These are phyloP conservation scores for Cephonodes hylas DNA, from an alignment of 2,888 invertebrate genomes.

Conservation along the genomic window DNA sequence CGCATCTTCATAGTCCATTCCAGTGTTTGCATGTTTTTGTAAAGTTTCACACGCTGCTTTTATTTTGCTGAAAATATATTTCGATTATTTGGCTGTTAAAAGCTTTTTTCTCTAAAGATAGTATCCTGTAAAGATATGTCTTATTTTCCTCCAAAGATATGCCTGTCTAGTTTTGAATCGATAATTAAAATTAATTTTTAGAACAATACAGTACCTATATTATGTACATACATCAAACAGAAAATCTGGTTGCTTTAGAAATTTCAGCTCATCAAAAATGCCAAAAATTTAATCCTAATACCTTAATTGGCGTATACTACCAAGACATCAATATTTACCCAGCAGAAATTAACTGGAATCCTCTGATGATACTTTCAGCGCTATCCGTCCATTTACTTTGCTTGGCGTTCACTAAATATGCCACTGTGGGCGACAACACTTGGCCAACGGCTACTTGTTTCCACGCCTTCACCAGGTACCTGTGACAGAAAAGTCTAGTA, in stretches of 20 bases:
- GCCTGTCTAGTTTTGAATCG: no score
- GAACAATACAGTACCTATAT: no score
- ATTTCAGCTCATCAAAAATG: no score
- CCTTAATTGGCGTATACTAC: no score
- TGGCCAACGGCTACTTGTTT: slow-evolving; percentile 83
- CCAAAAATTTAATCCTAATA: no score
- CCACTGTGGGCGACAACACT: slow-evolving; percentile 84
- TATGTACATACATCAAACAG: no score
- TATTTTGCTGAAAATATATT: slow-evolving; percentile 38
- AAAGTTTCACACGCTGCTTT: slow-evolving; percentile 48
- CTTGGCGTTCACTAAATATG: slow-evolving; percentile 79
- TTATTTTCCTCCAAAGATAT: no score
- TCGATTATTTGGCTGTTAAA: background rate
- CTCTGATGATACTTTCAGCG: slow-evolving; percentile 76
- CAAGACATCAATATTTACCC: slow-evolving; percentile 67
- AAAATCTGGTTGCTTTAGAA: no score
- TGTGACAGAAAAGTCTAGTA: slow-evolving; percentile 39
- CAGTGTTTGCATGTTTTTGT: slow-evolving; percentile 82
- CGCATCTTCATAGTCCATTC: slow-evolving; percentile 87
- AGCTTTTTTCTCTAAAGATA: no score
- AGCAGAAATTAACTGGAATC: slow-evolving; percentile 83
- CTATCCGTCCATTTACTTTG: slow-evolving; percentile 62
- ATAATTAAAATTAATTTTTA: no score
- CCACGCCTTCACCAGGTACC: slow-evolving; percentile 90
- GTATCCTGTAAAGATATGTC: no score